Base-by-base conservation (phyloP, 2,888 invertebrate species). In the Temnothorax unifasciatus region DNA sequence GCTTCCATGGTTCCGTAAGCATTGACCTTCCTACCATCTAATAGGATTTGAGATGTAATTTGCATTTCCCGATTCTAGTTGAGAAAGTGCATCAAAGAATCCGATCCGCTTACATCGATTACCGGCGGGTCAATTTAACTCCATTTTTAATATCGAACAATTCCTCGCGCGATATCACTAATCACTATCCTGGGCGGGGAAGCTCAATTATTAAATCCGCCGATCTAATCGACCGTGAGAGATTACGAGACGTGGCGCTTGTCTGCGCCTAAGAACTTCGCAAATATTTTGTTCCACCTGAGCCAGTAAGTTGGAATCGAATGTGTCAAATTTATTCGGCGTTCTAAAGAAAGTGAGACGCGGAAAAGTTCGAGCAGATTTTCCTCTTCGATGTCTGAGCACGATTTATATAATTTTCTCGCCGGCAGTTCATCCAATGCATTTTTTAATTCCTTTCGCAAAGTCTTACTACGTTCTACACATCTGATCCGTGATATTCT, bases 131-230 rank as follows among this genome's bases (percentile, higher is more conserved):
- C 68, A 54, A 47, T 8, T 59, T 71, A 59, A 47, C 64, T 64
- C 25, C 38, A 76, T 71, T 79, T 79, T 79, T 71, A 61, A 71
- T 79, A 71, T 71, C 34, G 21, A 52, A 66, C 64, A 52, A 41
- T 71, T 69, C 13, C 38, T 71, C 59, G 13, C 47, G 59, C 71
- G 47, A 59, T 79, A 79, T 69, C 57, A 21, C 21, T 71, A 71
- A 71, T 18, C 57, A 25, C 34, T 34, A 54, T 21, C 21, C 18
- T 13, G 2, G 34, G 3, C 15, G 61, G 59, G 44, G 21, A 63
- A 52, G 47, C 63, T 86, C 89, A 71, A 86, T 89, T 88, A 88
- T 88, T 82, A 85, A 89, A 84, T 89, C 77, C 79, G 29, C 68
- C 79, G 79, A 88, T 84, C 75, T 88, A 88, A 89, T 89, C 88